phyloP scores from a whole-genome alignment of 2,888 invertebrate species.

The Pyrgus malvae region DNA sequence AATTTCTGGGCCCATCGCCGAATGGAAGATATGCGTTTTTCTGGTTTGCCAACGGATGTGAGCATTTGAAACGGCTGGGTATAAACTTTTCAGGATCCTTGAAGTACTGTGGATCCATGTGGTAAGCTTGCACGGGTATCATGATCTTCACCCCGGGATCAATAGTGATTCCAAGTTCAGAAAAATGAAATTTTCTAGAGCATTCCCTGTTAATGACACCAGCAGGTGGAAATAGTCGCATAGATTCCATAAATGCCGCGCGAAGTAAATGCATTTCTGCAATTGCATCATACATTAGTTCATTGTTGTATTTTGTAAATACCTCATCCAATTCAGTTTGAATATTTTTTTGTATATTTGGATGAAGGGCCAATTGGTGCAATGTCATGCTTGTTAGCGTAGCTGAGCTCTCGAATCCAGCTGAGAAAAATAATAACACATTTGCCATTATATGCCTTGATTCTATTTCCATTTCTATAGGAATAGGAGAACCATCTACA shows the following conservation, averaged over 20 bases:
- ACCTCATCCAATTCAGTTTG: constrained; percentile 48
- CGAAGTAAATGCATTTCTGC: constrained; percentile 40
- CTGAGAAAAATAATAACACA: constrained; percentile 38
- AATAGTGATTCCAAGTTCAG: constrained; percentile 40
- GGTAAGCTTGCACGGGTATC: constrained; percentile 44
- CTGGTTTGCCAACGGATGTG: constrained; percentile 31
- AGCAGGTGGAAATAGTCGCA: constrained; percentile 43
- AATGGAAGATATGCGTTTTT: constrained; percentile 39
- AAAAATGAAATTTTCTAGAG: constrained; percentile 37
- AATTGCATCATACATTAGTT: constrained; percentile 42
- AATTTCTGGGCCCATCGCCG: constrained; percentile 43
- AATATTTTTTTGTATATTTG: constrained; percentile 47
- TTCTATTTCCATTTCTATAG: constrained; percentile 31
- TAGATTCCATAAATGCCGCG: constrained; percentile 43
- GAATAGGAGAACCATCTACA: constrained; percentile 22
- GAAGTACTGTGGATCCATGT: constrained; percentile 43
- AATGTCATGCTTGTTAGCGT: constrained; percentile 42
- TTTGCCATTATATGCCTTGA: constrained; percentile 32
- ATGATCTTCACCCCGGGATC: constrained; percentile 41
- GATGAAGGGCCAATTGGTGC: constrained; percentile 47
- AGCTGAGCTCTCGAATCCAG: constrained; percentile 41
- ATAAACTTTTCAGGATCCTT: constrained; percentile 43
- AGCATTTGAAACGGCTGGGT: constrained; percentile 42
- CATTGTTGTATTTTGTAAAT: constrained; percentile 38
- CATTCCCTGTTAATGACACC: constrained; percentile 39